These are phyloP conservation scores for Pristionchus japonicus DNA, from an alignment of 2,888 invertebrate species.

Conservation along the genomic window DNA sequence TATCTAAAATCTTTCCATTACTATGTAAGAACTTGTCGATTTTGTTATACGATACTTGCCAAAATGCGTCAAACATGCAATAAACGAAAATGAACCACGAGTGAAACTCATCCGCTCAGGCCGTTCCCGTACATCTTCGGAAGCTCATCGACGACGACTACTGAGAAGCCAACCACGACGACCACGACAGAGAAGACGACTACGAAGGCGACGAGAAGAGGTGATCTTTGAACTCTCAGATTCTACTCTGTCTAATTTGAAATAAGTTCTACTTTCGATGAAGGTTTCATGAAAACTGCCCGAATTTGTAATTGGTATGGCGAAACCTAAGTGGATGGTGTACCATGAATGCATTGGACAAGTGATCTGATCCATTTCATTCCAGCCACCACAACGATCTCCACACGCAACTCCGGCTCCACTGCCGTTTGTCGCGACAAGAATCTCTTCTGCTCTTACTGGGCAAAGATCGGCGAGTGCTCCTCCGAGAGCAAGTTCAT, in stretches of 20 bases:
- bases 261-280: too few relatives aligned
- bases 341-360: not conserved
- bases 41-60: too few relatives aligned
- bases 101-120: not conserved
- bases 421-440: slow-evolving; percentile 63
- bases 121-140: slow-evolving; percentile 47
- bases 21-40: too few relatives aligned
- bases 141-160: slow-evolving; percentile 11
- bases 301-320: too few relatives aligned
- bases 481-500: slow-evolving; percentile 75
- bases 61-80: not conserved
- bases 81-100: not conserved
- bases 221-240: not conserved
- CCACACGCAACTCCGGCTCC: slow-evolving; percentile 11
- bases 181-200: not conserved
- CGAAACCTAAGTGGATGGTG: too few relatives aligned
- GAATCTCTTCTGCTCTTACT: slow-evolving; percentile 75
- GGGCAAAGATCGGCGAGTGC: slow-evolving; percentile 75
- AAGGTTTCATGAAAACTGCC: too few relatives aligned
- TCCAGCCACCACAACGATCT: not conserved
- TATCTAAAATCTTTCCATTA: too few relatives aligned
- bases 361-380: too few relatives aligned
- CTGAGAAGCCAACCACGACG: not conserved
- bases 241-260: too few relatives aligned
- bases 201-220: not conserved